These are phyloP conservation scores for Tarsius wallacei DNA, from an alignment of 2,797 vertebrate species.

Conservation along the genomic window DNA sequence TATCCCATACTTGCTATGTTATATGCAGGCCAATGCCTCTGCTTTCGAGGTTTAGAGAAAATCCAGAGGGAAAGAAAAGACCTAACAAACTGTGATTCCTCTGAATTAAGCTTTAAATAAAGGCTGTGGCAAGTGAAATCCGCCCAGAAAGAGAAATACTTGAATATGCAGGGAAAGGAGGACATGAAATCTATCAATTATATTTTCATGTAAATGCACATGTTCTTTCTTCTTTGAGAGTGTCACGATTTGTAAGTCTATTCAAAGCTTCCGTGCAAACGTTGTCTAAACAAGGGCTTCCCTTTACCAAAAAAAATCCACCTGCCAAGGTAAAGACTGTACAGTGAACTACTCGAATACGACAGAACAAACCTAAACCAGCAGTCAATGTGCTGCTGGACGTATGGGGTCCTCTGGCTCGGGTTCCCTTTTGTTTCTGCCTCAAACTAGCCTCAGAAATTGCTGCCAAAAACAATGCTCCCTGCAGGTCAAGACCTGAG, in stretches of 20 bases:
- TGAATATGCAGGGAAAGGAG: conserved; percentile 46
- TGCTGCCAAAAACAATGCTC: neutral
- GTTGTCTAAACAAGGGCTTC: conserved; percentile 42
- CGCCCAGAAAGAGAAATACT: neutral
- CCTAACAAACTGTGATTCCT: conserved; percentile 71
- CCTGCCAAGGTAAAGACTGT: conserved; percentile 48
- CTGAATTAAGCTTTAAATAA: conserved; percentile 74
- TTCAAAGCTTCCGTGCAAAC: conserved; percentile 43
- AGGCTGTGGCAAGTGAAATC: conserved; percentile 56
- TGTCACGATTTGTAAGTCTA: conserved; percentile 59
- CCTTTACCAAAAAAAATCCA: neutral
- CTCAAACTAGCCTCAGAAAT: neutral
- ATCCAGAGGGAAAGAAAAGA: neutral
- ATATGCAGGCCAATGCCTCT: conserved; percentile 65
- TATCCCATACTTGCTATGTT: conserved; percentile 66
- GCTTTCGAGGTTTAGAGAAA: conserved; percentile 69
- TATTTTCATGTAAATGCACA: conserved; percentile 64
- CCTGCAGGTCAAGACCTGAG: neutral
- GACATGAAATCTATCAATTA: conserved; percentile 63
- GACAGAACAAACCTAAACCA: neutral
- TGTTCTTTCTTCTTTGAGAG: conserved; percentile 52
- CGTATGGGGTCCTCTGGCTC: neutral
- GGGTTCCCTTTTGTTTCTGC: conserved; percentile 9
- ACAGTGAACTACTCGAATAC: neutral
- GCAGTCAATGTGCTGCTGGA: neutral